phyloP scores from a whole-genome alignment of 2,888 invertebrate species.

The Chydorus sphaericus region DNA sequence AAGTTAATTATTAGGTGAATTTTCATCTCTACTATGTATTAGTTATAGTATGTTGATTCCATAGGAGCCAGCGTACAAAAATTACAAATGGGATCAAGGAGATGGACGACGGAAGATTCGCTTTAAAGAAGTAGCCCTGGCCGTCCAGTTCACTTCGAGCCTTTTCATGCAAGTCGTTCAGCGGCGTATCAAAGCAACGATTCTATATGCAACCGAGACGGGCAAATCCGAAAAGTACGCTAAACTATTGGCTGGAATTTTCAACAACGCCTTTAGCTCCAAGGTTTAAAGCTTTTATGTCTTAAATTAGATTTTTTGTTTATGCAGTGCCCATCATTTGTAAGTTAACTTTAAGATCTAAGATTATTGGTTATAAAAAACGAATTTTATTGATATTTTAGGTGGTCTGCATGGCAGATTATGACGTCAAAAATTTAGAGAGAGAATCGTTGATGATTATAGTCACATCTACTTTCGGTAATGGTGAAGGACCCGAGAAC shows the following conservation, averaged over 20 bases:
- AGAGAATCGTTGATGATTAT: constrained; percentile 83
- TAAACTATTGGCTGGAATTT: constrained; percentile 74
- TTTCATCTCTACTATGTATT: background rate
- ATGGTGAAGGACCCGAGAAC: constrained; percentile 94
- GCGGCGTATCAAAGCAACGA: constrained; percentile 86
- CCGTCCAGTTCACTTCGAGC: constrained; percentile 92
- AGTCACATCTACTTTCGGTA: constrained; percentile 90
- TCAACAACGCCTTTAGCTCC: constrained; percentile 90
- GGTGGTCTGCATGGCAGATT: constrained; percentile 87
- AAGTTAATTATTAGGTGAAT: constrained; percentile 41
- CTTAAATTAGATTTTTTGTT: too few relatives aligned
- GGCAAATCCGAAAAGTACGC: constrained; percentile 91
- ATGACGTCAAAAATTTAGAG: constrained; percentile 83
- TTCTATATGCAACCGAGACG: constrained; percentile 87
- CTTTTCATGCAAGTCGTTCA: constrained; percentile 85
- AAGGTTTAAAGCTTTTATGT: constrained; percentile 45
- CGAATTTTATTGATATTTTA: too few relatives aligned
- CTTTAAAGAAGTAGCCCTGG: constrained; percentile 89
- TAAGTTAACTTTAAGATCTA: too few relatives aligned
- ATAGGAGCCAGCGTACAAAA: constrained; percentile 82
- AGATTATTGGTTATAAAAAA: too few relatives aligned
- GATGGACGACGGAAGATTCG: constrained; percentile 60
- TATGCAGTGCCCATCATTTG: too few relatives aligned
- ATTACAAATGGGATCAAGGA: constrained; percentile 66
- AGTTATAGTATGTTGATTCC: too few relatives aligned